phyloP scores from a whole-genome alignment of 92 coral and sea anemone species.

The Zoanthus solanderi region DNA sequence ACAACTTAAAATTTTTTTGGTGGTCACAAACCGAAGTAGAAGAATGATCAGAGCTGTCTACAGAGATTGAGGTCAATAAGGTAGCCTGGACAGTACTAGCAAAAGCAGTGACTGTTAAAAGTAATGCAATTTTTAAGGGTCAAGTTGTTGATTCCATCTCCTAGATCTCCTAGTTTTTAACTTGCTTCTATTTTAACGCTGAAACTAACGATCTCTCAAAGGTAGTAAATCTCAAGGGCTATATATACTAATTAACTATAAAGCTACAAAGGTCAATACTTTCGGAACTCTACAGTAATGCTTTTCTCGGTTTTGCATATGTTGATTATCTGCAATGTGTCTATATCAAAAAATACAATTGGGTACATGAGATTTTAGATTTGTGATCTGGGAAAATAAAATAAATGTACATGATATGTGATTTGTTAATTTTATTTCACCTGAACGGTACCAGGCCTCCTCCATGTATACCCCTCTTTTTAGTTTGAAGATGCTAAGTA shows the following conservation, averaged over 20 bases:
- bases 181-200: conserved; percentile 24
- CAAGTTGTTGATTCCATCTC: neutral
- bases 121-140: neutral
- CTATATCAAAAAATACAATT: conserved; percentile 16
- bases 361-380: conserved; percentile 22
- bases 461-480: no score
- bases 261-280: conserved; percentile 14
- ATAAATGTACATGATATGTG: conserved; percentile 1
- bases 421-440: no score
- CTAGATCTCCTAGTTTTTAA: conserved; percentile 29
- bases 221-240: conserved; percentile 32
- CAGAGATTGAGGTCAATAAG: neutral
- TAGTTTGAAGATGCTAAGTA: no score
- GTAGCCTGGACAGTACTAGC: conserved; percentile 22
- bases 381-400: conserved; percentile 46
- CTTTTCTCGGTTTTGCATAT: neutral
- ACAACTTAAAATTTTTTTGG: conserved; percentile 32
- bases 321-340: conserved; percentile 29
- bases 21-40: conserved; percentile 34
- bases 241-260: neutral
- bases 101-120: neutral
- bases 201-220: conserved; percentile 28
- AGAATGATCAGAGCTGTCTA: conserved; percentile 38
- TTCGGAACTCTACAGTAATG: conserved; percentile 34
- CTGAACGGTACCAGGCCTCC: conserved; percentile 13